Evolutionary conservation across 2,113 vertebrate genomes (phyloP).

Genomic region (Struthio camelus): DNA sequence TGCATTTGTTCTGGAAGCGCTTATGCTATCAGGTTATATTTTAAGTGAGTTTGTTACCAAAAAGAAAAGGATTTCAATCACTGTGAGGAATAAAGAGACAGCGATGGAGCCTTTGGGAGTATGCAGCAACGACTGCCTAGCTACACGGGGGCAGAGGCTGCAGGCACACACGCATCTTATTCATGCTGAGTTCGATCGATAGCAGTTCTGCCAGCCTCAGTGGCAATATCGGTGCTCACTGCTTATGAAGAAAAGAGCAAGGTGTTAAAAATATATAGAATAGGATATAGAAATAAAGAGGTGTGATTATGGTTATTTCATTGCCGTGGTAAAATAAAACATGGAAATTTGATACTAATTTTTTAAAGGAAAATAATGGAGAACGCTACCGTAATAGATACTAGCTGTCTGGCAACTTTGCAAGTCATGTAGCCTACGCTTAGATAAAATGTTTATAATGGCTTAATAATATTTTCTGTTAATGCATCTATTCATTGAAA

Average conservation of each 20-base stretch:
- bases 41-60: neutral
- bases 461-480: neutral
- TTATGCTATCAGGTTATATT: neutral
- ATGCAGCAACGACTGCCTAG: neutral
- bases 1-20: neutral
- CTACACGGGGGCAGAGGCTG: neutral
- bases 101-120: neutral
- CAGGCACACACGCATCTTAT: neutral
- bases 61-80: neutral
- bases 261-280: neutral
- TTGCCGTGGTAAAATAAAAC: neutral
- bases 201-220: rapidly evolving
- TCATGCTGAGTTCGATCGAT: rapidly evolving
- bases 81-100: neutral
- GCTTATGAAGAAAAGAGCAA: neutral
- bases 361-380: neutral
- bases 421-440: neutral
- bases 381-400: neutral
- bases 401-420: neutral
- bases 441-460: neutral
- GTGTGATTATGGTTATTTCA: neutral
- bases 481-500: neutral
- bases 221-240: neutral
- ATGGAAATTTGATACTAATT: neutral
- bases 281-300: neutral